Evolutionary conservation across 2,888 invertebrate genomes (phyloP).

Genomic region (Operophtera brumata): DNA sequence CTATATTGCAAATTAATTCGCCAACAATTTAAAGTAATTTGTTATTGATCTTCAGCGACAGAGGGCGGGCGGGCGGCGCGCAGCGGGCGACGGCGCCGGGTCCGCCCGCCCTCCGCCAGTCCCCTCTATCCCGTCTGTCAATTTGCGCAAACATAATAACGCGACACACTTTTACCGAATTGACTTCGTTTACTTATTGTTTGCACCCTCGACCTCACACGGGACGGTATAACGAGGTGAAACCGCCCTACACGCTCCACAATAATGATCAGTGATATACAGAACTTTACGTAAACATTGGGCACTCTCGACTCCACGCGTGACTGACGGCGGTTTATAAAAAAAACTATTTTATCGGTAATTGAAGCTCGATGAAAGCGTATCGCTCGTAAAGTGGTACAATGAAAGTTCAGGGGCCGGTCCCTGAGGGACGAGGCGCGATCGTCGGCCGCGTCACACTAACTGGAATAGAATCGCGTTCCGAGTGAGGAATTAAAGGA

Average conservation of each 20-base stretch:
- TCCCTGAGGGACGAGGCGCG: slow-evolving; percentile 67
- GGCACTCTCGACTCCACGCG: slow-evolving; percentile 5
- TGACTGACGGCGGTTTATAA: slow-evolving; percentile 5
- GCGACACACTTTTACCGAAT: slow-evolving; percentile 58
- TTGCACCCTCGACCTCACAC: slow-evolving; percentile 36
- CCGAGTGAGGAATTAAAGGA: slow-evolving; percentile 76
- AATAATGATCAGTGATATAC: slow-evolving; percentile 7
- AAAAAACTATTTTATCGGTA: slow-evolving; percentile 22
- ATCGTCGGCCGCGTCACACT: slow-evolving; percentile 68
- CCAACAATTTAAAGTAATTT: slow-evolving; percentile 8
- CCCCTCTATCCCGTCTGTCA: slow-evolving; percentile 41
- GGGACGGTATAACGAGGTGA: slow-evolving; percentile 47
- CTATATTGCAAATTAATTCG: slow-evolving; percentile 2
- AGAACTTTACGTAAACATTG: slow-evolving; percentile 13
- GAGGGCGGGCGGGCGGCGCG: slow-evolving; percentile 36
- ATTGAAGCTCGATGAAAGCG: slow-evolving; percentile 39
- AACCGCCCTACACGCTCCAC: slow-evolving; percentile 18
- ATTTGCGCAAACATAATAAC: slow-evolving; percentile 53
- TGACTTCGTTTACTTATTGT: slow-evolving; percentile 71
- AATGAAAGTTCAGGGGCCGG: slow-evolving; percentile 62
- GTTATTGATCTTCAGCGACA: slow-evolving; percentile 25
- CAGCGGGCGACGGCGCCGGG: slow-evolving; percentile 34
- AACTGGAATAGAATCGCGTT: slow-evolving; percentile 75
- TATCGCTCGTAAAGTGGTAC: slow-evolving; percentile 53
- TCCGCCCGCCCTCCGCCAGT: slow-evolving; percentile 40